phyloP scores from a whole-genome alignment of 2,113 vertebrate genomes.

The Neodon shergylaensis region DNA sequence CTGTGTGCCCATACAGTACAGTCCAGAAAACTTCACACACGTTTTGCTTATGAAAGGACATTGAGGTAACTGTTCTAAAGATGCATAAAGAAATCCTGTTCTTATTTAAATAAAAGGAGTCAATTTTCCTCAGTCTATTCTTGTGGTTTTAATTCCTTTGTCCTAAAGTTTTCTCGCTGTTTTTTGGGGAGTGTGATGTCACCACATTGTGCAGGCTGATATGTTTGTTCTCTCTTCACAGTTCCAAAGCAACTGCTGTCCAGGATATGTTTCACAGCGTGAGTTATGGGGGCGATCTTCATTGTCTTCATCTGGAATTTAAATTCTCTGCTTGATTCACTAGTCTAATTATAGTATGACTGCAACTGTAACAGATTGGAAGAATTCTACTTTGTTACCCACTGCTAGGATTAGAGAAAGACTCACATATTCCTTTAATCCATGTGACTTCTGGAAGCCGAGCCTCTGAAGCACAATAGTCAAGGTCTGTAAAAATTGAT shows the following conservation, averaged over 20 bases:
- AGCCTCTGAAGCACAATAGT: background rate
- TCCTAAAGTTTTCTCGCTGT: conserved; percentile 24
- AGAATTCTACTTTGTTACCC: conserved; percentile 40
- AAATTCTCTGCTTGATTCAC: conserved; percentile 62
- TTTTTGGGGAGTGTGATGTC: background rate
- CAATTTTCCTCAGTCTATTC: background rate
- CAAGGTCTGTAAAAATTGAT: background rate
- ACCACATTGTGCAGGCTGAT: background rate
- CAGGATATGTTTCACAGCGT: conserved; percentile 65
- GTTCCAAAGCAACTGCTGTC: background rate
- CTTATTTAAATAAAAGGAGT: background rate
- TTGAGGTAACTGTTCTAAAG: background rate
- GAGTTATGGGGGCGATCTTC: conserved; percentile 52
- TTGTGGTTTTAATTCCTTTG: background rate
- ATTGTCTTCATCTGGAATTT: conserved; percentile 62
- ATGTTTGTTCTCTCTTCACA: background rate
- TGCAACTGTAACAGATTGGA: conserved; percentile 34
- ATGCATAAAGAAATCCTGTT: background rate
- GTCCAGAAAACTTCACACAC: background rate
- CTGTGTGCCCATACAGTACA: background rate
- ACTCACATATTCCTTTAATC: background rate
- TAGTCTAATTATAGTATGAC: conserved; percentile 55
- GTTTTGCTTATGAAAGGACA: background rate
- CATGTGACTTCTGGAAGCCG: background rate
- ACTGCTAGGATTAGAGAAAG: conserved; percentile 42